Base-by-base conservation (phyloP, 2,888 invertebrate genomes). In the Amphiduros pacificus region DNA sequence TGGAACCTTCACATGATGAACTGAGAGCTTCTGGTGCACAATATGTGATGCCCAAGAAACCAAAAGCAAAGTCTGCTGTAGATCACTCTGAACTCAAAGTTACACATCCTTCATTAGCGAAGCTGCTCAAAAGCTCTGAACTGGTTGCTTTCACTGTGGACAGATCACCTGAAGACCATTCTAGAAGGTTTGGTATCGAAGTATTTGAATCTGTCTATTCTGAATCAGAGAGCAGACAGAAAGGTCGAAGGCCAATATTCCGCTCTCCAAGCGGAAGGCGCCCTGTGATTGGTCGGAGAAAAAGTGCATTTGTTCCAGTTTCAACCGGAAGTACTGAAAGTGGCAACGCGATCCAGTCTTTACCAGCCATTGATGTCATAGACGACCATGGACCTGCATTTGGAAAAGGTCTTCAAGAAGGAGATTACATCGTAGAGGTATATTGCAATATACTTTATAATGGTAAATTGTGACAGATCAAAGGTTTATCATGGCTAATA, bases 381-480 rank as follows among this genome's bases (percentile, higher is more conserved):
- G 31, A 27, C 20, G 44, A 57, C 32, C 40, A 55, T 17, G 50
- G 49, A 11, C 44, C 54, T 27, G 57, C 58, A 3, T 32, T n/a
- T 5, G 40, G 50, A 22, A 44, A 41, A 6, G 26, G 17, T 11
- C 11, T 62, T n/a, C 53, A 52, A 14, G 62, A 62, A 41, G 57
- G 62, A 2, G 62, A 62, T 28, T 62, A 58, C n/a, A 31, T 62
- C 31, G 36, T 62, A 11, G 62, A 62, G 62, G 62, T 62, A 32
- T 24, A 55, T 28, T 28, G 32, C n/a, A 48, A 24, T 51, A 24
- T 4, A 14, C 44, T 5, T 17, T 9, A 6, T 44, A 44, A 44
- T 44, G 6, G 6, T 44, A 44, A 17, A 9, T 36, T 36, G 36
- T 36, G 17, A 36, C 36, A 36, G 9, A 36, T 36, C 36, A 11